Conservation (phyloP, 2,113 vertebrate genomes). For the Micronycteris hirsuta region DNA sequence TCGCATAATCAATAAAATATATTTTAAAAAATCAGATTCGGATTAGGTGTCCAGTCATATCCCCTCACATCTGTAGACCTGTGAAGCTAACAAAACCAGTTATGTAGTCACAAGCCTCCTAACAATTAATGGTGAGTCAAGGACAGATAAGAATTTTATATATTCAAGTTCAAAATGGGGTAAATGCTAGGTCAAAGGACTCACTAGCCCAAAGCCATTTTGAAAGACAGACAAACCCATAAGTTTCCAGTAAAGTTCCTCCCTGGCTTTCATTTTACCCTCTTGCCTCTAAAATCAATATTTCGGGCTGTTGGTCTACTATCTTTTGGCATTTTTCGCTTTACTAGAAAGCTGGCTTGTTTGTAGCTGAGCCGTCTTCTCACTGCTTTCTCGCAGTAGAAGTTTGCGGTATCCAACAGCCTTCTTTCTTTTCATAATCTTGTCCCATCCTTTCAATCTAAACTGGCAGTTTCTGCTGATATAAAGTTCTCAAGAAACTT, state of each 20-base stretch:
- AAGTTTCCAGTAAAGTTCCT: neutral
- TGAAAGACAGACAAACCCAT: neutral
- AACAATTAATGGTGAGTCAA: neutral
- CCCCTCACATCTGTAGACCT: neutral
- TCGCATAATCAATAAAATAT: too few species aligned
- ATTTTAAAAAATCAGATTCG: neutral
- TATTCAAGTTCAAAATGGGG: neutral
- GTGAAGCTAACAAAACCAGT: neutral
- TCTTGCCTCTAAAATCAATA: neutral
- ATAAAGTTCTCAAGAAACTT: neutral
- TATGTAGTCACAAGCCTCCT: neutral
- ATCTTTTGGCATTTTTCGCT: neutral
- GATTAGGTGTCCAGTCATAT: neutral
- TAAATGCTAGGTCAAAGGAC: neutral
- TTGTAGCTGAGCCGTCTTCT: neutral
- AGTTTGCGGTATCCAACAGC: neutral
- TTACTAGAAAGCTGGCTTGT: neutral
- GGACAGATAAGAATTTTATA: neutral
- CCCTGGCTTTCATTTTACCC: neutral
- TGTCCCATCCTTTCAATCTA: neutral
- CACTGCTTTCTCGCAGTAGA: neutral
- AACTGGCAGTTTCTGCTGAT: neutral
- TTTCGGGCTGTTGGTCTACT: neutral
- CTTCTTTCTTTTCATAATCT: neutral
- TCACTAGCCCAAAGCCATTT: neutral